phyloP scores from a whole-genome alignment of 2,113 vertebrate genomes.

The Tenebrosternarchus preto region DNA sequence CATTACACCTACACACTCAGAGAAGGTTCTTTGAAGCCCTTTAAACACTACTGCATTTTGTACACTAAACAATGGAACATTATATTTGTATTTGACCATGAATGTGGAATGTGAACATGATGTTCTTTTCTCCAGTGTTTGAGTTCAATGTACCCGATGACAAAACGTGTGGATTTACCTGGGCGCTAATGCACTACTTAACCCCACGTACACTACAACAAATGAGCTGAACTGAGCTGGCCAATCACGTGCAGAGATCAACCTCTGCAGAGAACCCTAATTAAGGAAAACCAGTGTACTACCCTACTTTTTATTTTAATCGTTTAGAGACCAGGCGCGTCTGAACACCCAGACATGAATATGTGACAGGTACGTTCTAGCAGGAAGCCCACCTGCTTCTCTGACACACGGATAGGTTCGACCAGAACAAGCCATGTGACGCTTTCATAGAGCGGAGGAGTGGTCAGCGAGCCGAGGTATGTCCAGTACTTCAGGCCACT shows the following conservation, averaged over 20 bases:
- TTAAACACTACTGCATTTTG: no score
- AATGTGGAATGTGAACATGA: no score
- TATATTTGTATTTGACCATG: no score
- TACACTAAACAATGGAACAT: no score
- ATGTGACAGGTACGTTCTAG: background rate
- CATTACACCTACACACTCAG: no score
- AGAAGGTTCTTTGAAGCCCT: no score
- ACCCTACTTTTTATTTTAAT: no score
- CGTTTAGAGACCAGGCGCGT: background rate
- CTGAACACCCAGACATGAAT: background rate
- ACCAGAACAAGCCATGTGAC: conserved; percentile 93
- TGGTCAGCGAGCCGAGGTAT: conserved; percentile 92
- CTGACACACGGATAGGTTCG: conserved; percentile 85
- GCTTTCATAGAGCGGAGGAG: conserved; percentile 89
- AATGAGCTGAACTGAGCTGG: background rate
- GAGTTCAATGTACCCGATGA: no score
- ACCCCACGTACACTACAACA: conserved; percentile 18
- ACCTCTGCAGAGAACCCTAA: conserved; percentile 2
- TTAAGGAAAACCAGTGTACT: no score
- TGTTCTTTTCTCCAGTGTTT: no score
- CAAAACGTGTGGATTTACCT: no score
- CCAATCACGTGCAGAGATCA: conserved; percentile 12
- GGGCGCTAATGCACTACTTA: no score
- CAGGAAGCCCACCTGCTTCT: conserved; percentile 83
- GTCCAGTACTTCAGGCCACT: conserved; percentile 89